Conservation (phyloP, 2,797 vertebrate species). For the Neostethus bicornis region DNA sequence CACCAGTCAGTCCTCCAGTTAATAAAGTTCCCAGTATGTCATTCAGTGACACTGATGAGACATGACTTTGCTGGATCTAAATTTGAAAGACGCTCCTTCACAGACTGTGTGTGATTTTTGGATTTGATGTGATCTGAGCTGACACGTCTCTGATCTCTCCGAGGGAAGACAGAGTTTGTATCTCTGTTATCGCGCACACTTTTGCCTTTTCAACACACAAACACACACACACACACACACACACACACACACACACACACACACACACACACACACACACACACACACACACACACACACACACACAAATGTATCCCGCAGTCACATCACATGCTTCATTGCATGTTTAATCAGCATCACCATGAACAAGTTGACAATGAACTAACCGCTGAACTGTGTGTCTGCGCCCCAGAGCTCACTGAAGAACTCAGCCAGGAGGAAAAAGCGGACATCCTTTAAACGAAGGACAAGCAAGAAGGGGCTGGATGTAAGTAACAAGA, state of each 20-base stretch:
- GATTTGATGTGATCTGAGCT: conserved; percentile 44
- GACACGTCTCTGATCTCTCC: conserved; percentile 52
- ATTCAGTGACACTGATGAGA: conserved; percentile 39
- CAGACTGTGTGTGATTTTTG: conserved; percentile 12
- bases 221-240: conserved; percentile 14
- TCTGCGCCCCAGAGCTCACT: conserved; percentile 86
- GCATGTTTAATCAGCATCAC: conserved; percentile 66
- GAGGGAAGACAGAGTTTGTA: conserved; percentile 28
- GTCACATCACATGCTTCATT: conserved; percentile 51
- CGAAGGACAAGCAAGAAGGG: conserved; percentile 96
- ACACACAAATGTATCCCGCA: conserved; percentile 17
- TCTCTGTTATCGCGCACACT: conserved; percentile 30
- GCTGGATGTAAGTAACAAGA: conserved; percentile 85
- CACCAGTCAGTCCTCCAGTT: conserved; percentile 7
- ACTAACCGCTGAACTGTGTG: conserved; percentile 51
- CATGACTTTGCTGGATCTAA: conserved; percentile 49
- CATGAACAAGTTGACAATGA: conserved; percentile 49
- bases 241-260: conserved; percentile 16
- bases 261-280: conserved; percentile 15
- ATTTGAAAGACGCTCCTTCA: conserved; percentile 47
- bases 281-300: conserved; percentile 15
- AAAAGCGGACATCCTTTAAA: conserved; percentile 99
- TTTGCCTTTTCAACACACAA: too few relatives aligned
- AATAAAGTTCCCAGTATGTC: conserved; percentile 18
- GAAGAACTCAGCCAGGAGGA: conserved; percentile 94